Base-by-base conservation (phyloP, 2,888 invertebrate species). In the Cephus nigrinus region DNA sequence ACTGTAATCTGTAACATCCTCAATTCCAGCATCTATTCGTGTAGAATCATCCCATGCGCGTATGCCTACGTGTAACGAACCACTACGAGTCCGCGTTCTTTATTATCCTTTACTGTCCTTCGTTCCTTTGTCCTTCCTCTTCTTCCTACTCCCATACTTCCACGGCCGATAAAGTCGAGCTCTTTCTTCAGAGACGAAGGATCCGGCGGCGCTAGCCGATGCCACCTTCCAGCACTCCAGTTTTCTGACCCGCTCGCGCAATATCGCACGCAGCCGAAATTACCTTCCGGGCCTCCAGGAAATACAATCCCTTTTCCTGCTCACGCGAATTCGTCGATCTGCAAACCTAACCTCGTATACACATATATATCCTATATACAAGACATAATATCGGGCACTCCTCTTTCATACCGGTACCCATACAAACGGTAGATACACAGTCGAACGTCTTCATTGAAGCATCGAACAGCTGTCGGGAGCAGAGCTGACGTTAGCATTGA, bases 1-100 rank as follows among this genome's bases (percentile, higher is more conserved):
- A 85, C 85, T 83, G 85, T 86, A 85, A 82, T 85, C 77, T 75
- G 79, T 68, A 68, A 40, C 69, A 32, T 30, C 71, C 77, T 34
- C 75, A 55, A 55, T 55, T 55, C 23, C 55, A 55, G 55, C 55
- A 55, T 55, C 55, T 9, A 55, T 55, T 55, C 23, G 9, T 55
- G 23, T 55, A 23, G 55, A 55, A 55, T 55, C 55, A 55, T 55
- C 9, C 55, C 9, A 12, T 35, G 3, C 35, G 23, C 23, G 23
- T 23, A 23, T 55, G 23, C 23, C 55, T 55, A 55, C 23, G 23
- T 55, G 55, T 55, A 55, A 23, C 23, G 23, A 55, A 55, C 55
- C 55, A 55, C 23, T 55, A 55, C 55, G 23, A 23, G 9, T 55
- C 23, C 23, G 23, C 55, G 23, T 55, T 55, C 23, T 55, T 55